A percentile compares a stretch with the other conserved stretches of the same genome.
These are phyloP conservation scores for Cataglyphis rosenhaueri DNA, from an alignment of 2,888 invertebrate genomes.

Conservation along the genomic window DNA sequence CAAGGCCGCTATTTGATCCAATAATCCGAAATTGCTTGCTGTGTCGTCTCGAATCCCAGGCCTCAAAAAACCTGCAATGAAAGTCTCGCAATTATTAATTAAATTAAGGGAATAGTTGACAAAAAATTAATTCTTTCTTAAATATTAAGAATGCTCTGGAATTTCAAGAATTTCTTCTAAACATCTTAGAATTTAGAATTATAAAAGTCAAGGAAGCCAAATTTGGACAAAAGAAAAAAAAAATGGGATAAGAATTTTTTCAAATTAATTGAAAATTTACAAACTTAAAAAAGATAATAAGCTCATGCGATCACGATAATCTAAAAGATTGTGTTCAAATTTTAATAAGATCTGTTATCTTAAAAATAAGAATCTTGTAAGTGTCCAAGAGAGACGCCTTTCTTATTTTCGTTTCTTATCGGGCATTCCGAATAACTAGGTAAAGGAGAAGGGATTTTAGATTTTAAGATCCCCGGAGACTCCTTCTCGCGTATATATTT, in stretches of 20 bases:
- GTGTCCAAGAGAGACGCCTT: neutral
- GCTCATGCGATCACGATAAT: neutral
- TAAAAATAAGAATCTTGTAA: conserved; percentile 9
- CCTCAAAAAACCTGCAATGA: conserved; percentile 90
- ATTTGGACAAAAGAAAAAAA: no score
- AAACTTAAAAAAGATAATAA: neutral
- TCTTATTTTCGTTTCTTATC: neutral
- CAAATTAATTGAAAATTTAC: neutral
- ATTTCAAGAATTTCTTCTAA: neutral
- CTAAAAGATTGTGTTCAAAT: neutral
- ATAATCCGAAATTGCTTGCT: conserved; percentile 95
- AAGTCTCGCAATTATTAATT: neutral
- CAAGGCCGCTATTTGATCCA: conserved; percentile 97
- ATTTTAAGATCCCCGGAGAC: conserved; percentile 27
- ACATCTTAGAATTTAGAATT: neutral
- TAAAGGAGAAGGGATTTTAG: neutral
- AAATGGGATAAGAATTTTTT: neutral
- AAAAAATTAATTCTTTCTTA: neutral
- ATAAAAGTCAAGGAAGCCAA: neutral
- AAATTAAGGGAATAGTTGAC: neutral
- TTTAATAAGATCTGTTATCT: neutral
- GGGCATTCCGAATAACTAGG: conserved; percentile 8
- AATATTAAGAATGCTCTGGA: neutral
- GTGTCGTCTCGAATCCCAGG: conserved; percentile 91
- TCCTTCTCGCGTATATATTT: conserved; percentile 2